A percentile compares a stretch with the other conserved stretches of the same genome.
These are phyloP conservation scores for Sisor rabdophorus DNA, from an alignment of 2,113 vertebrate genomes.

Conservation along the genomic window DNA sequence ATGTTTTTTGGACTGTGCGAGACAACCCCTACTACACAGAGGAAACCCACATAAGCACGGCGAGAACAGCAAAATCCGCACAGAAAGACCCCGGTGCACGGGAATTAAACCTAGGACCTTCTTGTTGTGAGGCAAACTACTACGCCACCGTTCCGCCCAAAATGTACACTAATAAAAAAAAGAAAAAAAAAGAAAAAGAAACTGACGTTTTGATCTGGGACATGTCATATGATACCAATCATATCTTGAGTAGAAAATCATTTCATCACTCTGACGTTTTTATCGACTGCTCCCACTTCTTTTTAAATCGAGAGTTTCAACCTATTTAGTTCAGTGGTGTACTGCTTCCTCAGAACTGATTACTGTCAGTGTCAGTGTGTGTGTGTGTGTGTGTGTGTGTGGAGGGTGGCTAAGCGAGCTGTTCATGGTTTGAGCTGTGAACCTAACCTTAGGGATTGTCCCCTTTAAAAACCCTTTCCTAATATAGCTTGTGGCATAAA, in stretches of 20 bases:
- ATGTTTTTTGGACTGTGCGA: too few relatives aligned
- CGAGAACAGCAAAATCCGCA: too few relatives aligned
- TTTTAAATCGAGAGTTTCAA: slow-evolving; percentile 29
- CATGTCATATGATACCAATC: not conserved
- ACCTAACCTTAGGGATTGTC: slow-evolving; percentile 33
- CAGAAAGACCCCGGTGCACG: too few relatives aligned
- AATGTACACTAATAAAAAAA: too few relatives aligned
- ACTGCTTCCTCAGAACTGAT: slow-evolving; percentile 3
- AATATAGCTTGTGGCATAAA: slow-evolving; percentile 21
- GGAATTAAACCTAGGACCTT: too few relatives aligned
- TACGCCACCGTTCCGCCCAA: too few relatives aligned
- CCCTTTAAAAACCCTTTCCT: slow-evolving; percentile 36
- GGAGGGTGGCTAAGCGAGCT: slow-evolving; percentile 11
- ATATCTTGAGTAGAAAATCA: not conserved
- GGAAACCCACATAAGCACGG: too few relatives aligned
- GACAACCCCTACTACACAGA: too few relatives aligned
- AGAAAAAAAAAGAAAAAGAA: too few relatives aligned
- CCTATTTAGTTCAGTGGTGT: slow-evolving; percentile 33
- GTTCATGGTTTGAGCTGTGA: slow-evolving; percentile 31
- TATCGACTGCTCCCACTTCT: slow-evolving; percentile 13
- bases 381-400: slow-evolving; percentile 27
- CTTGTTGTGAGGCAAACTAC: too few relatives aligned
- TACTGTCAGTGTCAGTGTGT: slow-evolving; percentile 22
- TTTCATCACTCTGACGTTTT: slow-evolving; percentile 1
- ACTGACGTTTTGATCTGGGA: not conserved